phyloP scores from a whole-genome alignment of 2,888 invertebrate species.

The Esperia sulphurella region DNA sequence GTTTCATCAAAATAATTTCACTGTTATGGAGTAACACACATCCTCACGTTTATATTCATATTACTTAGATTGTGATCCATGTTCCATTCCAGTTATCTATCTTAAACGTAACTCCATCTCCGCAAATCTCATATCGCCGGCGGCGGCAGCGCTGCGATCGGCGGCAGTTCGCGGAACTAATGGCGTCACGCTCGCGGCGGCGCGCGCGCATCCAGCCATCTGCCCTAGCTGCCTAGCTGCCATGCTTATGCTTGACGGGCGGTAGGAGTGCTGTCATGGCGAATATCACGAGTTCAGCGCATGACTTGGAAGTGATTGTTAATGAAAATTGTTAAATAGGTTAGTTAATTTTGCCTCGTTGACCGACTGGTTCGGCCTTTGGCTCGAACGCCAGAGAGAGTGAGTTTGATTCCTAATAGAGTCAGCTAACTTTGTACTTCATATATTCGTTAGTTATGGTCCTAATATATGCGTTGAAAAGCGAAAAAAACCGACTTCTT shows the following conservation, averaged over 20 bases:
- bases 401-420: too few relatives aligned
- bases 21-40: neutral
- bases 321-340: too few relatives aligned
- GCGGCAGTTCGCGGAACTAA: constrained; percentile 46
- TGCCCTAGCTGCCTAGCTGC: neutral
- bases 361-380: too few relatives aligned
- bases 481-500: too few relatives aligned
- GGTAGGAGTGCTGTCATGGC: neutral
- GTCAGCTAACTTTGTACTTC: too few relatives aligned
- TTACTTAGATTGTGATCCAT: neutral
- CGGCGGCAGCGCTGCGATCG: constrained; percentile 34
- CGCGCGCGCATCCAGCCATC: constrained; percentile 13
- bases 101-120: neutral
- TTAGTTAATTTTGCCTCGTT: too few relatives aligned
- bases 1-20: neutral
- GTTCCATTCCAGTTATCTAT: too few relatives aligned
- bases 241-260: neutral
- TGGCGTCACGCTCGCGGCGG: constrained; percentile 42
- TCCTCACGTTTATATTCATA: neutral
- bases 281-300: neutral
- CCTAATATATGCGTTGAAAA: too few relatives aligned
- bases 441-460: too few relatives aligned
- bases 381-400: too few relatives aligned
- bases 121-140: constrained; percentile 15
- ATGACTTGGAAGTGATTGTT: too few relatives aligned